Conservation (phyloP, 2,797 vertebrate genomes). For the Hydrocynus forskahlii region DNA sequence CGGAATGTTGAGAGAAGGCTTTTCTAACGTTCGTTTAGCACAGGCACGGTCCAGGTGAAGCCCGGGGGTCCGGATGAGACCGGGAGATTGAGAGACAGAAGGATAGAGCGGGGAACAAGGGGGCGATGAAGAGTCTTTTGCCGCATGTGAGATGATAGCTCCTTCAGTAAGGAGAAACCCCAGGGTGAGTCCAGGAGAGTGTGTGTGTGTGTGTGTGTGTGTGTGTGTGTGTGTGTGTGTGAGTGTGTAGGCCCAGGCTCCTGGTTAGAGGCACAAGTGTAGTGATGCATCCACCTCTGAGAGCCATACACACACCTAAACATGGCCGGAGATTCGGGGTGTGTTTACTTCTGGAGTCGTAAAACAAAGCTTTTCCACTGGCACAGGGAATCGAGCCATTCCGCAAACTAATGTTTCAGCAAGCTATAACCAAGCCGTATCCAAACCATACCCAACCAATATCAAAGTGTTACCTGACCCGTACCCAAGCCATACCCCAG, state of each 20-base stretch:
- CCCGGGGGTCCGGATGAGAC: conserved; percentile 27
- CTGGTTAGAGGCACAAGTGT: no score
- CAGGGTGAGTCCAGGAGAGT: conserved; percentile 25
- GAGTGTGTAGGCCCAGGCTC: background rate
- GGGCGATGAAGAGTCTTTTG: conserved; percentile 34
- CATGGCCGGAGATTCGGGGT: no score
- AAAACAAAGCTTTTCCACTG: no score
- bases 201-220: conserved; percentile 24
- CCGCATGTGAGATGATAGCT: conserved; percentile 35
- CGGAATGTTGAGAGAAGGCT: conserved; percentile 32
- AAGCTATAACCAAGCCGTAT: no score
- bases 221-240: conserved; percentile 22
- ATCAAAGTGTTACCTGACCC: no score
- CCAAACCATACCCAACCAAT: no score
- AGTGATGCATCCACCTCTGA: no score
- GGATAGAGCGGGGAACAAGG: conserved; percentile 27
- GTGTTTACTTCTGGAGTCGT: no score
- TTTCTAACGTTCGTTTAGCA: conserved; percentile 39
- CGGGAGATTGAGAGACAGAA: conserved; percentile 19
- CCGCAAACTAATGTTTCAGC: no score
- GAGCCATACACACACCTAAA: no score
- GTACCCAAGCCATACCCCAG: no score
- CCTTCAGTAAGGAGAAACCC: conserved; percentile 31
- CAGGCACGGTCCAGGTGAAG: background rate
- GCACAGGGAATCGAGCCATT: no score